phyloP scores from a whole-genome alignment of 2,888 invertebrate species.

The Andrena chrysosceles region DNA sequence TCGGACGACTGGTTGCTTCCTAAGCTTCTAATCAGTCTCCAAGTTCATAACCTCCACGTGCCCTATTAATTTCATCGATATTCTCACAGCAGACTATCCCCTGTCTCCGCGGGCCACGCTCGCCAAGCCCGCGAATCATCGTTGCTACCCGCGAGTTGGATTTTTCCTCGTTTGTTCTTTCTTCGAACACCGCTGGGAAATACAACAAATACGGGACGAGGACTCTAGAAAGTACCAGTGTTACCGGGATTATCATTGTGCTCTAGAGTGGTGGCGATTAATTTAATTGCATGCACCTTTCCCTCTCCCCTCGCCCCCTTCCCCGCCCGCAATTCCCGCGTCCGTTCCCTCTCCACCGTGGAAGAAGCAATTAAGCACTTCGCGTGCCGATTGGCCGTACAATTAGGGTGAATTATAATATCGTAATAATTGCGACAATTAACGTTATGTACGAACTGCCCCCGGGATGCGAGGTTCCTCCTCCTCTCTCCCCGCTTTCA shows the following conservation, averaged over 20 bases:
- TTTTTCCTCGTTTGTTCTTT: slow-evolving; percentile 20
- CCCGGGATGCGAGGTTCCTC: slow-evolving; percentile 56
- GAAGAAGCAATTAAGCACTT: slow-evolving; percentile 79
- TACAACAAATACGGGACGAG: slow-evolving; percentile 65
- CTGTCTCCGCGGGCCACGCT: background rate
- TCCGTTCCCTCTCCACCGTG: slow-evolving; percentile 33
- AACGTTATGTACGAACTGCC: slow-evolving; percentile 73
- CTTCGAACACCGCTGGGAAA: slow-evolving; percentile 52
- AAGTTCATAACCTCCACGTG: background rate
- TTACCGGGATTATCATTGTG: slow-evolving; percentile 68
- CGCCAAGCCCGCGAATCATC: slow-evolving; percentile 18
- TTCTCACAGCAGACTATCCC: no score
- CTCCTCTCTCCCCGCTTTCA: slow-evolving; percentile 15
- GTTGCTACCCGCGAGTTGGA: slow-evolving; percentile 6
- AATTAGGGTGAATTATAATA: slow-evolving; percentile 80
- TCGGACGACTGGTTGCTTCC: background rate
- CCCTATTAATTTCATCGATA: background rate
- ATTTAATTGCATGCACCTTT: slow-evolving; percentile 70
- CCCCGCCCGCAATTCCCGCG: slow-evolving; percentile 19
- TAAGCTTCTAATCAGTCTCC: slow-evolving; percentile 15
- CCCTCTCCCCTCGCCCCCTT: slow-evolving; percentile 30
- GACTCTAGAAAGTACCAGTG: slow-evolving; percentile 62
- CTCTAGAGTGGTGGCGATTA: slow-evolving; percentile 69
- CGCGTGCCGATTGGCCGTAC: slow-evolving; percentile 76
- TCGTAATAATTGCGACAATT: slow-evolving; percentile 80